phyloP scores from a whole-genome alignment of 2,113 vertebrate species.

The Barnardius zonarius region DNA sequence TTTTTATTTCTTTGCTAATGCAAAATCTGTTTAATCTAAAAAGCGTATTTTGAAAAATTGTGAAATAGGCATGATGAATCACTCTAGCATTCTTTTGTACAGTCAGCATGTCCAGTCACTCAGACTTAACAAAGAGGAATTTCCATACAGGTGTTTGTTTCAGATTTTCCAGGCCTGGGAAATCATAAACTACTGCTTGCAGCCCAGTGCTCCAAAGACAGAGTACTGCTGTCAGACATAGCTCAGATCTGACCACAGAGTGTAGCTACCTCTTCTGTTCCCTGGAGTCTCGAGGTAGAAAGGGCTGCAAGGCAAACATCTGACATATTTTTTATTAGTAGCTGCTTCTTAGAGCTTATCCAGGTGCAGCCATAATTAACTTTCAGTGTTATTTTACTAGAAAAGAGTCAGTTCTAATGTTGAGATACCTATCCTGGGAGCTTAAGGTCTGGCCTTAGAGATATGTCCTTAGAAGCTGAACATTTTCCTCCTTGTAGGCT shows the following conservation, averaged over 20 bases:
- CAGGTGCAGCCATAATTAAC: not conserved
- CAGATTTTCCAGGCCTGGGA: not conserved
- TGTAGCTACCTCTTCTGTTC: not conserved
- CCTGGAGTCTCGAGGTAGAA: not conserved
- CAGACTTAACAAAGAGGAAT: not conserved
- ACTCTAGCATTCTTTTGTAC: not conserved
- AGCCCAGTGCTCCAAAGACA: not conserved
- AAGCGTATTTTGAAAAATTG: not conserved
- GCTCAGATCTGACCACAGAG: not conserved
- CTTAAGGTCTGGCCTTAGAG: not conserved
- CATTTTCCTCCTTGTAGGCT: not conserved
- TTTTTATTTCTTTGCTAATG: not conserved
- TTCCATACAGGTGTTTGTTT: not conserved
- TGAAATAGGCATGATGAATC: not conserved
- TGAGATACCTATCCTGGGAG: not conserved
- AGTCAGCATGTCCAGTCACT: not conserved
- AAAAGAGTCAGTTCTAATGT: not conserved
- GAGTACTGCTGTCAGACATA: rapidly evolving
- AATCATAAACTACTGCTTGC: not conserved
- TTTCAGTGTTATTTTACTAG: not conserved
- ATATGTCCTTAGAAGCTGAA: not conserved
- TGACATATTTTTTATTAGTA: not conserved
- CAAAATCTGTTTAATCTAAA: not conserved
- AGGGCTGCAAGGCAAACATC: not conserved
- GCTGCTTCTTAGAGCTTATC: not conserved